These are phyloP conservation scores for Semnopithecus entellus DNA, from an alignment of 2,113 vertebrate species.

Conservation along the genomic window DNA sequence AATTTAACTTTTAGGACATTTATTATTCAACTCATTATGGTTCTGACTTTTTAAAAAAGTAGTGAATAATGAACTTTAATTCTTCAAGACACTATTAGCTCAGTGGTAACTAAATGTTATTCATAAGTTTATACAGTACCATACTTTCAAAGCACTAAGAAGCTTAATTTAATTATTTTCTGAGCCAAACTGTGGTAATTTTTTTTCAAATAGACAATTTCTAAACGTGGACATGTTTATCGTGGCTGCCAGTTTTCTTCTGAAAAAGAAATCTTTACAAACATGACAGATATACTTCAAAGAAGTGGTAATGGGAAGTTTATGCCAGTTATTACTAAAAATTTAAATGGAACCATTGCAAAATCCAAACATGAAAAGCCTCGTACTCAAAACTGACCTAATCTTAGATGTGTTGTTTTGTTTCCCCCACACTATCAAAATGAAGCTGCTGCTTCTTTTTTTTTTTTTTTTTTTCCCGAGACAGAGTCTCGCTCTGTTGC, in stretches of 20 bases:
- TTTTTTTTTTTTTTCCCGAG: no score
- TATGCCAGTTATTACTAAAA: conserved; percentile 20
- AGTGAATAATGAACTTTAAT: conserved; percentile 35
- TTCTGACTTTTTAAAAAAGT: neutral
- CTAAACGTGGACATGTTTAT: conserved; percentile 13
- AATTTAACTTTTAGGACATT: conserved; percentile 11
- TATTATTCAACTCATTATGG: conserved; percentile 33
- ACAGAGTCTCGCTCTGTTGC: no score
- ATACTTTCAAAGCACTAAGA: conserved; percentile 40
- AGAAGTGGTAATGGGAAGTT: conserved; percentile 20
- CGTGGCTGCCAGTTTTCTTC: neutral
- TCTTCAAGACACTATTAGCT: conserved; percentile 36
- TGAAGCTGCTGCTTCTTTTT: neutral
- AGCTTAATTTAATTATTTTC: conserved; percentile 47
- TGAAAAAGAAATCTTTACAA: conserved; percentile 15
- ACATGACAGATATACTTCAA: conserved; percentile 30
- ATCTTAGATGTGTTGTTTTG: neutral
- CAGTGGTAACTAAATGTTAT: neutral
- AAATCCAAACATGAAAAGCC: conserved; percentile 24
- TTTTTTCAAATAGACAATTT: conserved; percentile 14
- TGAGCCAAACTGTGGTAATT: conserved; percentile 16
- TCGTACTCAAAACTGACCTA: neutral
- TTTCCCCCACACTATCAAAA: neutral
- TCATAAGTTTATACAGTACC: conserved; percentile 8
- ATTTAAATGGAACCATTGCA: conserved; percentile 24